Conservation (phyloP, 2,888 invertebrate species). For the Amphipoea lucens region DNA sequence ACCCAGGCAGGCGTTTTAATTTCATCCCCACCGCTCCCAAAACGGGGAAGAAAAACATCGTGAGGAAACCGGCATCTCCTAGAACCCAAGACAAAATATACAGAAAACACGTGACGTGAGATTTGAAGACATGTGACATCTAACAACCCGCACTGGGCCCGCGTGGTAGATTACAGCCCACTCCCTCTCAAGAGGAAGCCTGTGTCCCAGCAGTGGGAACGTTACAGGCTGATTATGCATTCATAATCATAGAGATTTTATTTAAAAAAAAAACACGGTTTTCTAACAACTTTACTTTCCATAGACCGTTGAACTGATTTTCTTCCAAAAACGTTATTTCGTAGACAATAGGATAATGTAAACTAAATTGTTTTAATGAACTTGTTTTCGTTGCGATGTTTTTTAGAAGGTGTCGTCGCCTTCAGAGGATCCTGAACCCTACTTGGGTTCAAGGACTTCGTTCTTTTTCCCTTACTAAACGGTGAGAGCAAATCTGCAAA, state of each 20-base stretch:
- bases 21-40: no score
- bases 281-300: background rate
- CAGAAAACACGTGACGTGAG: no score
- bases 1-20: no score
- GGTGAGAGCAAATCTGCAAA: slow-evolving; percentile 27
- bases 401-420: slow-evolving; percentile 8
- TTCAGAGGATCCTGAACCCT: background rate
- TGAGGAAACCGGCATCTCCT: no score
- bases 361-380: slow-evolving; percentile 33
- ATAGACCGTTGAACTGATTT: background rate
- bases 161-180: no score
- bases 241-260: background rate
- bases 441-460: slow-evolving; percentile 23
- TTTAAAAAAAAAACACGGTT: background rate
- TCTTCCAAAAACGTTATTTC: slow-evolving; percentile 15
- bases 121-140: no score
- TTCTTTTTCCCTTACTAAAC: slow-evolving; percentile 8
- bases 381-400: background rate
- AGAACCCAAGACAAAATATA: no score
- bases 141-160: no score
- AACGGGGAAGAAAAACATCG: no score
- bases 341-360: background rate
- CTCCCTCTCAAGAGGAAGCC: no score
- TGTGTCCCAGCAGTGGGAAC: no score
- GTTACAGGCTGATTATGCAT: no score